Evolutionary conservation across 2,113 vertebrate genomes (phyloP).

Genomic region (Antechinus flavipes): DNA sequence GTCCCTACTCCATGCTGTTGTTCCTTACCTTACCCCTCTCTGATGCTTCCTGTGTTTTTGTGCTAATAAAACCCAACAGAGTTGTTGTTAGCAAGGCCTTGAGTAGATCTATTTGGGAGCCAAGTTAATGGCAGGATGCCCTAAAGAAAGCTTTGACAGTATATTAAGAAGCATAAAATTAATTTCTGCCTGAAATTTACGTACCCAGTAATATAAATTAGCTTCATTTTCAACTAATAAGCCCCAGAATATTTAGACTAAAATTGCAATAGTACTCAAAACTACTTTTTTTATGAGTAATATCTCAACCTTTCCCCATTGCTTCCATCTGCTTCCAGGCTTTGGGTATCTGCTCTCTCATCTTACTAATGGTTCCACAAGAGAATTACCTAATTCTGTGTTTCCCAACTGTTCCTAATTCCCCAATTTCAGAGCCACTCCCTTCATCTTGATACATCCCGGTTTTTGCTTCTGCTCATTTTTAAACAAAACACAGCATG

Average conservation of each 20-base stretch:
- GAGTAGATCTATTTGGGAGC: neutral
- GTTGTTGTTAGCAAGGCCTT: neutral
- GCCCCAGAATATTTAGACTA: neutral
- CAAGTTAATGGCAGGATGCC: neutral
- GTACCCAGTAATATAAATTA: neutral
- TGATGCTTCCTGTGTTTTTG: neutral
- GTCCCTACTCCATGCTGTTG: neutral
- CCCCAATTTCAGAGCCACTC: neutral
- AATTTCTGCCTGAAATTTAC: neutral
- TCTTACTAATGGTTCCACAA: conserved; percentile 14
- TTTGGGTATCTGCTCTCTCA: neutral
- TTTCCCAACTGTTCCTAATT: neutral
- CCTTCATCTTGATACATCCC: neutral
- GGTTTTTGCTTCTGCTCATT: neutral
- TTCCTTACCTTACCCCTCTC: neutral
- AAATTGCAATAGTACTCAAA: neutral
- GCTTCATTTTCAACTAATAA: neutral
- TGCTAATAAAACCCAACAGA: neutral
- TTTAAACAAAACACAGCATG: neutral
- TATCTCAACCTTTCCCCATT: neutral
- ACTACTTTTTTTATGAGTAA: neutral
- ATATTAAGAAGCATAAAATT: neutral
- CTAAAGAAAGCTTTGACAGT: neutral
- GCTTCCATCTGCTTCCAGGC: neutral
- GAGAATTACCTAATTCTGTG: neutral